Evolutionary conservation across 2,797 vertebrate genomes (phyloP).

Genomic region (Mastacembelus armatus): DNA sequence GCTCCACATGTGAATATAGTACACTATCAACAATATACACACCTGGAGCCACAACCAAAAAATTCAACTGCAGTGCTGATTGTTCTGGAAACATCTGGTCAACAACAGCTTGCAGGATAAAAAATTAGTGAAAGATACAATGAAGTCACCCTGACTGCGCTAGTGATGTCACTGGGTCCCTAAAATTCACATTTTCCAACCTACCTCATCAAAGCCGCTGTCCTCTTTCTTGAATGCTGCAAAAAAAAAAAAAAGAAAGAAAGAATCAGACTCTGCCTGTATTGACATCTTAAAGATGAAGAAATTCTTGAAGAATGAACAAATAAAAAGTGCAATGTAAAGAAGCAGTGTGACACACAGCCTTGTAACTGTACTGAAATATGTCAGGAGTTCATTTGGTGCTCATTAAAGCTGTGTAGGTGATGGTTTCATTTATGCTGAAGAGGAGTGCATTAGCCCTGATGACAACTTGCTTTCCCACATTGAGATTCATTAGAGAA

Average conservation of each 20-base stretch:
- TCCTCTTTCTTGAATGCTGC: constrained; percentile 97
- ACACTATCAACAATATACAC: constrained; percentile 55
- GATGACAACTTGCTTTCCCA: constrained; percentile 1
- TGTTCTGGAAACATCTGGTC: constrained; percentile 53
- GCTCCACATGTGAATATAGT: constrained; percentile 63
- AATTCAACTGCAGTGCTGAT: constrained; percentile 43
- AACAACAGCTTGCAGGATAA: constrained; percentile 38
- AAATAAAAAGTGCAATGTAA: constrained; percentile 17
- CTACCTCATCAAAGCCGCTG: constrained; percentile 93
- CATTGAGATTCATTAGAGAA: neutral
- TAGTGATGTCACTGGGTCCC: constrained; percentile 34
- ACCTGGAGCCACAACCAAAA: constrained; percentile 25
- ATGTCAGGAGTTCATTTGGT: constrained; percentile 25
- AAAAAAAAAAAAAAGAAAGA: constrained; percentile 57
- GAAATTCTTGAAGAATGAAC: constrained; percentile 52
- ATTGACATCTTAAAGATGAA: constrained; percentile 26
- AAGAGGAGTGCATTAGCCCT: neutral
- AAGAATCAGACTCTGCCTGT: constrained; percentile 41
- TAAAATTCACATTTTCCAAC: constrained; percentile 48
- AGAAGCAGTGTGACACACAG: constrained; percentile 14
- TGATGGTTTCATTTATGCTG: neutral
- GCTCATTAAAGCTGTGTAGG: constrained; percentile 24
- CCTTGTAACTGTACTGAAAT: constrained; percentile 1
- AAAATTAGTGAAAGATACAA: constrained; percentile 14
- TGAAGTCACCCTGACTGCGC: constrained; percentile 21